These are phyloP conservation scores for Accipiter virgatus DNA, from an alignment of 2,113 vertebrate species.

Conservation along the genomic window DNA sequence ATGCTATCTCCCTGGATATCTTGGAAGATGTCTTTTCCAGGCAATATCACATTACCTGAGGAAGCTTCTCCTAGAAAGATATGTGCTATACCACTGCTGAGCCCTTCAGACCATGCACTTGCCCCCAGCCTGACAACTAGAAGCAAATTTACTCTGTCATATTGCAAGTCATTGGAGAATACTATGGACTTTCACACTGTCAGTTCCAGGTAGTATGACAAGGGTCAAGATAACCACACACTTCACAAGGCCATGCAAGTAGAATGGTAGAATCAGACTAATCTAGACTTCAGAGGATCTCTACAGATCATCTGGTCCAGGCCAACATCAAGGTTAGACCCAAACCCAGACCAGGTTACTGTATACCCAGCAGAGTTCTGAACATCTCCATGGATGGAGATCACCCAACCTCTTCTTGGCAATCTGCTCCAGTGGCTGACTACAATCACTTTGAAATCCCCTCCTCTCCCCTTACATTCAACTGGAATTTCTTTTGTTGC, in stretches of 20 bases:
- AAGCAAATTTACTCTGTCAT: background rate
- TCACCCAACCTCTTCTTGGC: background rate
- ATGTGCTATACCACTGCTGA: background rate
- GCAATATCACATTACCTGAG: background rate
- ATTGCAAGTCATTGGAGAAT: background rate
- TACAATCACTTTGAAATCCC: background rate
- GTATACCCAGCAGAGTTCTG: background rate
- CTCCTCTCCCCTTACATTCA: background rate
- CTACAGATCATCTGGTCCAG: background rate
- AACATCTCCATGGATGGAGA: background rate
- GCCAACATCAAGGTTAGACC: background rate
- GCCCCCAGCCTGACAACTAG: background rate
- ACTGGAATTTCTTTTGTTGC: background rate
- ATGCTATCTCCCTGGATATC: rapidly evolving
- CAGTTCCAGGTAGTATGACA: background rate
- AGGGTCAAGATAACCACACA: background rate
- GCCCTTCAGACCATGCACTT: background rate
- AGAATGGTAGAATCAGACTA: background rate
- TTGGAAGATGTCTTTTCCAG: background rate
- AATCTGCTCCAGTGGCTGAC: background rate
- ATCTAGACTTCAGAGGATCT: background rate
- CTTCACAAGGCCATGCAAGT: background rate
- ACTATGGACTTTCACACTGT: background rate
- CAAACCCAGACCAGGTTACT: background rate
- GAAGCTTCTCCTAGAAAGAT: background rate